phyloP scores from a whole-genome alignment of 2,113 vertebrate genomes.

The Pomatostomus ruficeps region DNA sequence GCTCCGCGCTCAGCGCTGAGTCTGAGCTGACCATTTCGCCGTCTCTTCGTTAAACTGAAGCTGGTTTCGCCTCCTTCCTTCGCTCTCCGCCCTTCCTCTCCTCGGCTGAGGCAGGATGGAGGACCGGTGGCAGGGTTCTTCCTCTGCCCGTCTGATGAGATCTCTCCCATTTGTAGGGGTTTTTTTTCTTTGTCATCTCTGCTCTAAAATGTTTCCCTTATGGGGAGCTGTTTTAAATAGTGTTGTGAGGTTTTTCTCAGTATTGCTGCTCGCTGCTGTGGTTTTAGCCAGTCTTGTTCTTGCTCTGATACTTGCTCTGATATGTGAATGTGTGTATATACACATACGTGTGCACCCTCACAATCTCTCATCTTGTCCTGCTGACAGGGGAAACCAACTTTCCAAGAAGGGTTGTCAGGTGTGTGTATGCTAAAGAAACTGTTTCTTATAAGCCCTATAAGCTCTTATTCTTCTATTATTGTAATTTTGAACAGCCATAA shows the following conservation, averaged over 20 bases:
- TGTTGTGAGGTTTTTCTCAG: not conserved
- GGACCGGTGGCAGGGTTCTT: not conserved
- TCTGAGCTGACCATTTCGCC: not conserved
- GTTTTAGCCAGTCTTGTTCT: not conserved
- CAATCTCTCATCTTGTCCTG: not conserved
- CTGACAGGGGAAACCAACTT: not conserved
- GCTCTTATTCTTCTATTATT: not conserved
- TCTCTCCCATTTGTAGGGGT: rapidly evolving
- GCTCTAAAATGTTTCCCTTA: not conserved
- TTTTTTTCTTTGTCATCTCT: not conserved
- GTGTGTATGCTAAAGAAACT: not conserved
- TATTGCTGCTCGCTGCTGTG: not conserved
- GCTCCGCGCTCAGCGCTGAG: not conserved
- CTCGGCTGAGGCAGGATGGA: not conserved
- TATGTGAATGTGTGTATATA: rapidly evolving
- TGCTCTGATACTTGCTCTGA: rapidly evolving
- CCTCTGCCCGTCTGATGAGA: not conserved
- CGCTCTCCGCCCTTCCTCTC: constrained; percentile 24
- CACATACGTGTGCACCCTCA: rapidly evolving
- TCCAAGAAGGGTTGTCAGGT: not conserved
- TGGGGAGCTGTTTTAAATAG: not conserved
- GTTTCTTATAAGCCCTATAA: not conserved
- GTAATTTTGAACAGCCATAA: not conserved
- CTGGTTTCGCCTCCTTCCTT: not conserved
- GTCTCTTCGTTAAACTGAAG: not conserved